These are phyloP conservation scores for Talpa occidentalis DNA, from an alignment of 2,113 vertebrate genomes.

Conservation along the genomic window DNA sequence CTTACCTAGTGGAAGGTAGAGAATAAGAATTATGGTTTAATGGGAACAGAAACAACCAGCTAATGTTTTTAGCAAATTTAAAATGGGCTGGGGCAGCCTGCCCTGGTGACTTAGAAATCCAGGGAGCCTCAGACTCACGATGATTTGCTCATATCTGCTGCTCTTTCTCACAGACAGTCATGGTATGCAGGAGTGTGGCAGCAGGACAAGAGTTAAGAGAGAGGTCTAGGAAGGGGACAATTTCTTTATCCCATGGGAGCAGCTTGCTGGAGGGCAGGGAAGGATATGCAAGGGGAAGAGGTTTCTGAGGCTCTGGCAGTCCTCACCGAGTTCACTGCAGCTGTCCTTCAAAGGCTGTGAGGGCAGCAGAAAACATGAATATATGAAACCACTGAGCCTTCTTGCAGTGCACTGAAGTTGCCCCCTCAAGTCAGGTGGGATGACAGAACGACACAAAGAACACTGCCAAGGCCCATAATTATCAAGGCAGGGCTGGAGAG, in stretches of 20 bases:
- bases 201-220: neutral
- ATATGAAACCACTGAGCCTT: neutral
- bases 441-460: neutral
- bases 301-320: neutral
- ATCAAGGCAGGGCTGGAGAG: neutral
- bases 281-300: neutral
- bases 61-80: neutral
- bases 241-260: neutral
- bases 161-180: too few species aligned
- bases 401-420: neutral
- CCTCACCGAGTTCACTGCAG: too few species aligned
- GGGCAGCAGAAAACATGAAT: neutral
- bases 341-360: neutral
- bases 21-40: neutral
- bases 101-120: neutral
- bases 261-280: neutral
- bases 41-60: neutral
- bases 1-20: neutral
- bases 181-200: neutral
- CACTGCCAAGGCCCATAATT: neutral
- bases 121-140: neutral
- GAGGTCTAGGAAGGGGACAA: too few species aligned
- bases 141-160: neutral
- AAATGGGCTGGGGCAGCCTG: neutral
- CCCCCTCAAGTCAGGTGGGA: neutral